These are phyloP conservation scores for Xylophagus ater DNA, from an alignment of 2,888 invertebrate species.

Conservation along the genomic window DNA sequence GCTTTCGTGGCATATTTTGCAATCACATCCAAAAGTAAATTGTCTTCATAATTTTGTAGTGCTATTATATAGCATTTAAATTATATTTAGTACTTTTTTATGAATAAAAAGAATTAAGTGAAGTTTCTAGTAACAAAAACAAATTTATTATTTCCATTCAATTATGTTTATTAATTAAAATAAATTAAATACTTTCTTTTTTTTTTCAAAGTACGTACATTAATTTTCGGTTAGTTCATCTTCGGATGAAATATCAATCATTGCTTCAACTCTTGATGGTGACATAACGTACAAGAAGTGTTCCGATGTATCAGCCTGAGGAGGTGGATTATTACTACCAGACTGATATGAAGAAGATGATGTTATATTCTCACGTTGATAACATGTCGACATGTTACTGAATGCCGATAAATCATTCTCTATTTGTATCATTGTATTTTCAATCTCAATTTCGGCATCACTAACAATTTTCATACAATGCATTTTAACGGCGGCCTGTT, in stretches of 20 bases:
- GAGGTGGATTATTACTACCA: neutral
- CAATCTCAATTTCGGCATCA: constrained; percentile 36
- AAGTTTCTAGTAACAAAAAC: no score
- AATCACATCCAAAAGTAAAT: constrained; percentile 69
- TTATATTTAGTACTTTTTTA: no score
- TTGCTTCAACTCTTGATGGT: constrained; percentile 36
- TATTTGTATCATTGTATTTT: constrained; percentile 21
- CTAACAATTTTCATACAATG: constrained; percentile 38
- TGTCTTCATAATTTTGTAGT: constrained; percentile 48
- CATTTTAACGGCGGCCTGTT: constrained; percentile 36
- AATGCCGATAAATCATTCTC: neutral
- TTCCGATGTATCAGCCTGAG: constrained; percentile 26
- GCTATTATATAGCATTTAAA: constrained; percentile 9
- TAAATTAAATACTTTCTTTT: no score
- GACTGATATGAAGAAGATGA: neutral
- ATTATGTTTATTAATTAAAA: no score
- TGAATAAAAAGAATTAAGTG: no score
- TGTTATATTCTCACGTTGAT: neutral
- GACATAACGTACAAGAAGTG: constrained; percentile 39
- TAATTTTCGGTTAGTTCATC: constrained; percentile 23
- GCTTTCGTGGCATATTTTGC: constrained; percentile 77
- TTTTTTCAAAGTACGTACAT: constrained; percentile 2
- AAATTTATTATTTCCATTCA: no score
- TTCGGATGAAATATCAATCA: constrained; percentile 36
- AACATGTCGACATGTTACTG: neutral